Evolutionary conservation across 2,888 invertebrate genomes (phyloP), one percentile per base, ranked within the genome.

Genomic region (Drosophila meridionalis): DNA sequence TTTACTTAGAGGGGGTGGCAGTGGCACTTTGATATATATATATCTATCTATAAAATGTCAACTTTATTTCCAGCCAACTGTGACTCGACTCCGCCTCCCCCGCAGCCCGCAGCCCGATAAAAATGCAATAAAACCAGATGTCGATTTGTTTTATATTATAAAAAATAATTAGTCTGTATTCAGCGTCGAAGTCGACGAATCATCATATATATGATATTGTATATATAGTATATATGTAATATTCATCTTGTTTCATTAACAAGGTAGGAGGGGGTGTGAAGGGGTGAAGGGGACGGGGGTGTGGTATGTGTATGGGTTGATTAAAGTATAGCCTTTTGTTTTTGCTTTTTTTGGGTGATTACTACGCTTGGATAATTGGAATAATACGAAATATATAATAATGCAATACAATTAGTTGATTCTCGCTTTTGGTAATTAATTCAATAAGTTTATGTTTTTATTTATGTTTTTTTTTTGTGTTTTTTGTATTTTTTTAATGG

Each of bases 31-130:
- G 78, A 76, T 66, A 70, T 82, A 68, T 80, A 67, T 83, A 87
- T 87, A 85, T 85, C 82, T 84, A 85, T 87, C 89, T 87, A 89
- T 85, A 89, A 87, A 89, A 78, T 75, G 89, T 85, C 85, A 89
- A 87, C 85, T 30, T 50, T 85, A 80, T 82, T 82, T 87, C n/a
- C 20, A 77, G 73, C 82, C 89, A 86, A 86, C 81, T 88, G 84
- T 68, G 82, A 30, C 66, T 52, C 52, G 47, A 52, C 14, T 30
- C 14, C 52, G 30, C 47, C 43, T 34, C 36, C 50, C 30, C 30
- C 40, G 8, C 32, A 34, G 26, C 42, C 34, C 62, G 6, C 38
- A 4, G 14, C 55, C 47, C 45, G 20, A 34, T 36, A 55, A 42
- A 28, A 52, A 47, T 69, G 87, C 69, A 85, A 85, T 85, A 85